phyloP scores from a whole-genome alignment of 2,113 vertebrate species.

The Solenodon paradoxus region DNA sequence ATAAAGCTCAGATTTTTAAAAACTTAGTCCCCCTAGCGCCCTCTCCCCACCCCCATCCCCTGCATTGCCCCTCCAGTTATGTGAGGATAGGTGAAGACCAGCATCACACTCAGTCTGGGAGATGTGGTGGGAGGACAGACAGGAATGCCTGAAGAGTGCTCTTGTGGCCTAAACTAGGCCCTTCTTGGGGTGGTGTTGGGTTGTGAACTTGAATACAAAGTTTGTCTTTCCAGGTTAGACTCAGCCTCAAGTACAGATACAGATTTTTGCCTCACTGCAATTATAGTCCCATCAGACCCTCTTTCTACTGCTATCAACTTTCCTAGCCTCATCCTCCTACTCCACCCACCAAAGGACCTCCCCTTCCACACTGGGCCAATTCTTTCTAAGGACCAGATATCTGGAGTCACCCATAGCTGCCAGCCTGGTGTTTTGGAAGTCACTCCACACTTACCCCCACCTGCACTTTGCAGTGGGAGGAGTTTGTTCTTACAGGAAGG shows the following conservation, averaged over 20 bases:
- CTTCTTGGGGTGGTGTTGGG: neutral
- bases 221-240: neutral
- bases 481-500: neutral
- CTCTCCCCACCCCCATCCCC: neutral
- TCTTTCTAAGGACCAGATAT: neutral
- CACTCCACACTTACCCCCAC: fast-evolving
- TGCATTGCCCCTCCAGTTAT: no score
- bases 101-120: neutral
- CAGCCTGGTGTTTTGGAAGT: neutral
- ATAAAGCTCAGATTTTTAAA: neutral
- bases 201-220: neutral
- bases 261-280: neutral
- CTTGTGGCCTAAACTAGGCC: neutral
- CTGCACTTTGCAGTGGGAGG: neutral
- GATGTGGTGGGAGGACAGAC: neutral
- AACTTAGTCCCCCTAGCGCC: neutral
- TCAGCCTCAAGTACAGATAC: neutral
- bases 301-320: neutral
- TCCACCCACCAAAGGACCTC: neutral
- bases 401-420: neutral
- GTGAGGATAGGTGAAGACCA: neutral
- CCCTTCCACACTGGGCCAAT: neutral
- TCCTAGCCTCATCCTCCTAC: neutral
- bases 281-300: neutral
- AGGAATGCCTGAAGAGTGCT: neutral